Percentiles rank a stretch among this genome's conserved stretches.
Evolutionary conservation across 1,140 invertebrate genomes (phyloP).

Genomic region (Mesaphorura yosii): DNA sequence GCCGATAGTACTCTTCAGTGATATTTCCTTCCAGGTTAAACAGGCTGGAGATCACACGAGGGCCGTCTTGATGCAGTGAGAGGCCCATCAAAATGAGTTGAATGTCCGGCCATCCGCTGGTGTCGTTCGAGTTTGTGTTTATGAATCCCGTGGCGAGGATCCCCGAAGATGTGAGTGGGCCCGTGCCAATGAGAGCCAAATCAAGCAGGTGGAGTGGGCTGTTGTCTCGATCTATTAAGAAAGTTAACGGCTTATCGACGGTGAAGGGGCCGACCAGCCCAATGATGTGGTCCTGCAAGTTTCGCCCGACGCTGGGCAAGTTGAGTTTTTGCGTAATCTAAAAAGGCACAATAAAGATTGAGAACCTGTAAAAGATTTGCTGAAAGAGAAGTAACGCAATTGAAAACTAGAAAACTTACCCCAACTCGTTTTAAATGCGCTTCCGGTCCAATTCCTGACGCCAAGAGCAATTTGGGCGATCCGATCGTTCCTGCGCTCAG

Average conservation of each 20-base stretch:
- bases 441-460: conserved; percentile 45
- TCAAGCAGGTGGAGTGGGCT: conserved; percentile 12
- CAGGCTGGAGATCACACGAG: conserved; percentile 6
- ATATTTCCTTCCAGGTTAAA: conserved; percentile 20
- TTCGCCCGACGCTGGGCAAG: conserved; percentile 63
- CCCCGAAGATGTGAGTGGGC: conserved; percentile 20
- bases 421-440: conserved; percentile 38
- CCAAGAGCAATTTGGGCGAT: conserved; percentile 46
- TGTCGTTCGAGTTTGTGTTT: conserved; percentile 14
- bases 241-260: conserved; percentile 19
- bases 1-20: conserved; percentile 22
- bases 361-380: background rate
- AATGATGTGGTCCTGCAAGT: conserved; percentile 48
- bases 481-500: conserved; percentile 29
- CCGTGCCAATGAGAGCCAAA: conserved; percentile 16
- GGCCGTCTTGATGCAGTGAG: conserved; percentile 13
- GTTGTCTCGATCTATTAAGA: conserved; percentile 17
- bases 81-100: conserved; percentile 24
- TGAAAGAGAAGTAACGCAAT: background rate
- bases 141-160: conserved; percentile 24
- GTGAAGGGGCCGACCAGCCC: conserved; percentile 20
- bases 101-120: conserved; percentile 22
- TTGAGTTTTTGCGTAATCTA: conserved; percentile 35
- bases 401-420: too few species aligned
- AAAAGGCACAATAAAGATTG: background rate